These are phyloP conservation scores for Saccopteryx bilineata DNA, from an alignment of 2,113 vertebrate genomes.

Conservation along the genomic window DNA sequence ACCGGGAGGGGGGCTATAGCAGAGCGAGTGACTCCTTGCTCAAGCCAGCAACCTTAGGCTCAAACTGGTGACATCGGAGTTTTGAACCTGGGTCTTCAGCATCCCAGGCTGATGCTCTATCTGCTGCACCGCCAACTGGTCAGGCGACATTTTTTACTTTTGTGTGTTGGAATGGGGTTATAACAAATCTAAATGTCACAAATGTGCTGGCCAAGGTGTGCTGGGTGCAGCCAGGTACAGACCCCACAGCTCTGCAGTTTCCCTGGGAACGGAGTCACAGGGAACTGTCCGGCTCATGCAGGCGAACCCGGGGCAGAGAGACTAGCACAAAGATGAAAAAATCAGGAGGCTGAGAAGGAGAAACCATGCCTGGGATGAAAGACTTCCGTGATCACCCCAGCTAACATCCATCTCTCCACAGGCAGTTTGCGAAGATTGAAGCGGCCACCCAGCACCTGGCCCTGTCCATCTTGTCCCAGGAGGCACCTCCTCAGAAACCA, in stretches of 20 bases:
- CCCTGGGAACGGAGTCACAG: background rate
- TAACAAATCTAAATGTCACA: background rate
- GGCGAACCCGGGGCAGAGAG: background rate
- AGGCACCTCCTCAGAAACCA: background rate
- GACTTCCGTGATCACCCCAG: background rate
- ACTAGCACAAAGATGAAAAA: background rate
- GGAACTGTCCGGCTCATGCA: background rate
- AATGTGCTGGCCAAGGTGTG: background rate
- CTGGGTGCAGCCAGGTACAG: background rate
- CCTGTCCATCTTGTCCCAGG: slow-evolving; percentile 64
- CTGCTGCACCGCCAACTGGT: too few species aligned
- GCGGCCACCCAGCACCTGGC: slow-evolving; percentile 69
- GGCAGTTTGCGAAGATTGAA: slow-evolving; percentile 66
- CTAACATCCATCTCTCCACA: slow-evolving; percentile 3
- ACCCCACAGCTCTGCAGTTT: background rate
- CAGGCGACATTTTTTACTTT: background rate
- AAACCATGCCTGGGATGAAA: background rate
- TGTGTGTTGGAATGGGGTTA: background rate
- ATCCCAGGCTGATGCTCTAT: too few species aligned
- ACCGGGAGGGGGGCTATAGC: too few species aligned
- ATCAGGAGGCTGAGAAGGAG: background rate
- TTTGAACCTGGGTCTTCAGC: too few species aligned
- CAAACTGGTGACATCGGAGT: too few species aligned
- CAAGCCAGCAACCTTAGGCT: too few species aligned
- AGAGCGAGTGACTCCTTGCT: too few species aligned